Conservation (phyloP, 1,140 invertebrate genomes). For the Drosophila pseudoananassae region DNA sequence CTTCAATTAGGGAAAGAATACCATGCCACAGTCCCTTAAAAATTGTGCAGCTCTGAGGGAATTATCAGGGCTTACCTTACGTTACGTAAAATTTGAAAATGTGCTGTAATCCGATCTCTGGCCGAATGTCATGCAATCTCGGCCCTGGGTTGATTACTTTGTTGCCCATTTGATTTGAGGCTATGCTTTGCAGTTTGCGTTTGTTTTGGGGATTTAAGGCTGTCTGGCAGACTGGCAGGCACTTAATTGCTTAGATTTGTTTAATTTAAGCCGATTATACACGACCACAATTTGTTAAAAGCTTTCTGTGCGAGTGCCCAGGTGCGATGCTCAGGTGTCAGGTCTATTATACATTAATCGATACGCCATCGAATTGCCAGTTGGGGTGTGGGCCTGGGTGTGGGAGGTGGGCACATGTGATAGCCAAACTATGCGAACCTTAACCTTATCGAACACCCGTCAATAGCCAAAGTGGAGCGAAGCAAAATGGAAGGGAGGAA, state of each 20-base stretch:
- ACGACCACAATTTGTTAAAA: slow-evolving; percentile 74
- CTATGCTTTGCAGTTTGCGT: slow-evolving; percentile 15
- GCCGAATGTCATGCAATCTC: slow-evolving; percentile 37
- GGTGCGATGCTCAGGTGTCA: slow-evolving; percentile 53
- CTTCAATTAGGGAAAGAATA: slow-evolving; percentile 30
- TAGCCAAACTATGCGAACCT: slow-evolving; percentile 28
- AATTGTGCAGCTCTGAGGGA: slow-evolving; percentile 7
- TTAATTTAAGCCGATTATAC: slow-evolving; percentile 75
- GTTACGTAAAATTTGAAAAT: slow-evolving; percentile 12
- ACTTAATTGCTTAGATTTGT: slow-evolving; percentile 74
- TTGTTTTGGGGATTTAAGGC: slow-evolving; percentile 34
- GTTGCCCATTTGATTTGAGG: slow-evolving; percentile 49
- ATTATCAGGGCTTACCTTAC: background rate
- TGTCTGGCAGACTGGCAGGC: slow-evolving; percentile 32
- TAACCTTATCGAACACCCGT: slow-evolving; percentile 66
- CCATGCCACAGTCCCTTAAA: slow-evolving; percentile 2
- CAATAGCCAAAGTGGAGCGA: slow-evolving; percentile 48
- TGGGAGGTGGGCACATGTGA: slow-evolving; percentile 7
- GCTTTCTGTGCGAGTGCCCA: slow-evolving; percentile 30
- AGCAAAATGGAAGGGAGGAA: slow-evolving; percentile 24
- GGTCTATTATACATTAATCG: slow-evolving; percentile 67
- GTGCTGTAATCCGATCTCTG: slow-evolving; percentile 19
- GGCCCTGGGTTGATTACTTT: slow-evolving; percentile 50
- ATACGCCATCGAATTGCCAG: slow-evolving; percentile 12
- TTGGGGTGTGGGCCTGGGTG: background rate